Evolutionary conservation across 2,888 invertebrate genomes (phyloP).

Genomic region (Campoplex nolae): DNA sequence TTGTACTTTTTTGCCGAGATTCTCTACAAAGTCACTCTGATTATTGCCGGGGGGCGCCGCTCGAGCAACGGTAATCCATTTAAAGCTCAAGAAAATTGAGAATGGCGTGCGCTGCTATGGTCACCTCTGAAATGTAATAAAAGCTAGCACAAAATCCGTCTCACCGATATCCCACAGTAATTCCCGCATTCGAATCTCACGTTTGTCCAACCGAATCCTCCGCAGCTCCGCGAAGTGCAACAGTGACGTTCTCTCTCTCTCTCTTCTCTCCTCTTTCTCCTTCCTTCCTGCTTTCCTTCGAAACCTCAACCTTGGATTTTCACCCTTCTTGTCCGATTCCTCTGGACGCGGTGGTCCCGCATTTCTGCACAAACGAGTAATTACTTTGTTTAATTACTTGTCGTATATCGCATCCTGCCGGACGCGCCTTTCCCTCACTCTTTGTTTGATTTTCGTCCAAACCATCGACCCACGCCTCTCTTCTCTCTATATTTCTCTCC

Average conservation of each 20-base stretch:
- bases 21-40: neutral
- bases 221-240: neutral
- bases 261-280: neutral
- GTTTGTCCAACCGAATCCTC: constrained; percentile 24
- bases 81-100: constrained; percentile 40
- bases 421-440: constrained; percentile 40
- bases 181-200: constrained; percentile 16
- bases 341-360: constrained; percentile 46
- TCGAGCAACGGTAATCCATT: constrained; percentile 36
- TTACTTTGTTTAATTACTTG: constrained; percentile 74
- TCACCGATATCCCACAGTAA: constrained; percentile 6
- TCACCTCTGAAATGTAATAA: constrained; percentile 60
- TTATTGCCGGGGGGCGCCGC: neutral
- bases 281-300: constrained; percentile 3
- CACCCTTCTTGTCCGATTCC: constrained; percentile 10
- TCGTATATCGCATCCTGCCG: constrained; percentile 53
- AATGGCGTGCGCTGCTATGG: neutral
- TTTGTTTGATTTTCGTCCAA: constrained; percentile 37
- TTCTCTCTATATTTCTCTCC: constrained; percentile 20
- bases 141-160: constrained; percentile 28
- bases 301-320: constrained; percentile 24
- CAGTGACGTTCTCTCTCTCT: neutral
- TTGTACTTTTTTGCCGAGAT: neutral
- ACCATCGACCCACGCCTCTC: neutral
- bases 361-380: constrained; percentile 69